Percentiles rank a stretch among this genome's conserved stretches.
These are phyloP conservation scores for Agrotis segetum DNA, from an alignment of 2,888 invertebrate genomes.

Conservation along the genomic window DNA sequence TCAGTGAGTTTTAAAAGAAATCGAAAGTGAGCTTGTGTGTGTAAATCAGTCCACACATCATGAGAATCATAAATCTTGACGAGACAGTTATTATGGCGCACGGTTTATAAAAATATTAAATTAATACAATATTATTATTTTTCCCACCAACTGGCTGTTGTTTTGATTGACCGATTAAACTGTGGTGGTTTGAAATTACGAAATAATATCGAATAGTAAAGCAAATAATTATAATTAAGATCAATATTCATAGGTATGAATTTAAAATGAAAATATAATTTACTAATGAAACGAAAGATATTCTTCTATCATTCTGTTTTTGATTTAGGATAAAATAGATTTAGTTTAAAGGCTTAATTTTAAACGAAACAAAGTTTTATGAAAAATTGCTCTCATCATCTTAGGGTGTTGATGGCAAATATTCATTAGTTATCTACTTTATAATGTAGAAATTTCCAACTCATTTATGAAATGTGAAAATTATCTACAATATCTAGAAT, in stretches of 20 bases:
- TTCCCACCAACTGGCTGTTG: constrained; percentile 34
- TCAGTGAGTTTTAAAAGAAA: constrained; percentile 27
- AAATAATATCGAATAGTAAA: no score
- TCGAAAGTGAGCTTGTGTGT: constrained; percentile 26
- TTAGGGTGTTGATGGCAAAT: no score
- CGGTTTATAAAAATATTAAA: constrained; percentile 43
- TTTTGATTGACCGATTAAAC: not conserved
- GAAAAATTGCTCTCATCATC: no score
- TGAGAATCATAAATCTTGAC: constrained; percentile 50
- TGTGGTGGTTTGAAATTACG: not conserved
- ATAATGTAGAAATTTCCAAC: not conserved
- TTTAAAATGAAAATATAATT: no score
- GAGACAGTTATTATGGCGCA: constrained; percentile 57
- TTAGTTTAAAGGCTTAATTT: no score
- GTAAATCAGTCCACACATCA: constrained; percentile 16
- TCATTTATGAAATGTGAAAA: not conserved
- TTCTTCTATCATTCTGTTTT: no score
- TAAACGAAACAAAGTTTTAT: no score
- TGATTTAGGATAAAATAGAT: no score
- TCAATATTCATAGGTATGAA: no score
- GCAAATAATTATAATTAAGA: no score
- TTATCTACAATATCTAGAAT: constrained; percentile 23
- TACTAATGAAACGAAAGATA: no score
- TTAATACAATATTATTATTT: constrained; percentile 37
- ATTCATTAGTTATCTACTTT: no score